A percentile compares a stretch with the other conserved stretches of the same genome.
Evolutionary conservation across 2,113 vertebrate species (phyloP).

Genomic region (Ctenomys sociabilis): DNA sequence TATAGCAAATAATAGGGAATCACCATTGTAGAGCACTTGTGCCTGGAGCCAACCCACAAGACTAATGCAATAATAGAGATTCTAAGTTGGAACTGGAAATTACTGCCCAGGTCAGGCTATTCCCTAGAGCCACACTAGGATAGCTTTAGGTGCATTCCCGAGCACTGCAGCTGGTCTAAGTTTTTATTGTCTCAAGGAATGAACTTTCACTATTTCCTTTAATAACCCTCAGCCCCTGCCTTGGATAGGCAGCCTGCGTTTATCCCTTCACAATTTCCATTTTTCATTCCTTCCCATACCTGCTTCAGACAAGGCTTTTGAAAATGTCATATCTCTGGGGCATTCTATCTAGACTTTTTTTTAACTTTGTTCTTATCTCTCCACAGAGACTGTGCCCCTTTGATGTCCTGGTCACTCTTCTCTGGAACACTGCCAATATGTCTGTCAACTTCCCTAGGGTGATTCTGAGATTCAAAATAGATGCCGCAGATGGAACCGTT

Average conservation of each 20-base stretch:
- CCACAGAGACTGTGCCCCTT: not conserved
- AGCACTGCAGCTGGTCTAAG: constrained; percentile 66
- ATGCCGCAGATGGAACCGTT: constrained; percentile 14
- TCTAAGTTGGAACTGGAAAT: constrained; percentile 69
- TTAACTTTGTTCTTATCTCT: constrained; percentile 43
- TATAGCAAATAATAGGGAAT: constrained; percentile 66
- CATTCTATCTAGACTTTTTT: constrained; percentile 47
- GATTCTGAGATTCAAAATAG: constrained; percentile 31
- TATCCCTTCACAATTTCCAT: constrained; percentile 58
- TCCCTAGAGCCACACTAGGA: constrained; percentile 65
- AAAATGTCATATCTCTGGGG: not conserved
- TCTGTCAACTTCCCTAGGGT: not conserved
- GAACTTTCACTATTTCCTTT: constrained; percentile 74
- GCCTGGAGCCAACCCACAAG: constrained; percentile 75
- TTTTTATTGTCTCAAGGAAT: constrained; percentile 65
- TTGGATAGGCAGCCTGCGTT: constrained; percentile 60
- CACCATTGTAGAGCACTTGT: constrained; percentile 62
- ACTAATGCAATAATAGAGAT: constrained; percentile 67
- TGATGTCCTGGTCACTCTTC: not conserved
- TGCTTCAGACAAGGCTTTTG: constrained; percentile 47
- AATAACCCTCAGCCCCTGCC: constrained; percentile 65
- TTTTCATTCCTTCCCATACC: constrained; percentile 44
- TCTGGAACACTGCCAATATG: constrained; percentile 28
- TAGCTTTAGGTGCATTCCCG: constrained; percentile 66
- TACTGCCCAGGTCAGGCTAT: constrained; percentile 66